phyloP scores from a whole-genome alignment of 2,888 invertebrate species.

The Polia nebulosa region DNA sequence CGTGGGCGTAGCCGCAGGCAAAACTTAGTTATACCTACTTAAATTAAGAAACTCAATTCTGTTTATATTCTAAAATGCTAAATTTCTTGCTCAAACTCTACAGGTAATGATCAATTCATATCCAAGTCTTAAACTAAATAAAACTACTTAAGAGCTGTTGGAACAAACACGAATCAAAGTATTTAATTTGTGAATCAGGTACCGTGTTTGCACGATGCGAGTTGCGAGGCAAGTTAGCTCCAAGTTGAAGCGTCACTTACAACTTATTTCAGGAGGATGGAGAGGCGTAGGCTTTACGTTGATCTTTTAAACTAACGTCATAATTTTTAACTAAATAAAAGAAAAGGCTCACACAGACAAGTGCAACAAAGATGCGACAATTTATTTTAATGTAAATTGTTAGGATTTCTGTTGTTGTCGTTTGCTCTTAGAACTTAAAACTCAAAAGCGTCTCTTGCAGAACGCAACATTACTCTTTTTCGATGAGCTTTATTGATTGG shows the following conservation, averaged over 20 bases:
- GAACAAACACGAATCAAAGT: constrained; percentile 43
- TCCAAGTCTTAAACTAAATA: constrained; percentile 21
- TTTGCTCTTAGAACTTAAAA: background rate
- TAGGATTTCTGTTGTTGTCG: background rate
- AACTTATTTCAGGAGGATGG: constrained; percentile 12
- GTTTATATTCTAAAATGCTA: constrained; percentile 6
- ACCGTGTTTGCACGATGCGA: constrained; percentile 19
- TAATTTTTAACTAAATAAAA: background rate
- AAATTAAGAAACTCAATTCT: background rate
- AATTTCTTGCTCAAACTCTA: constrained; percentile 13
- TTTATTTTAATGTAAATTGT: no score
- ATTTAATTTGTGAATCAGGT: constrained; percentile 41
- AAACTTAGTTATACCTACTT: background rate
- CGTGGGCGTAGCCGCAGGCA: background rate
- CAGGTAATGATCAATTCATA: constrained; percentile 7
- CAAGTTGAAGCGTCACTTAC: constrained; percentile 46
- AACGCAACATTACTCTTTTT: background rate
- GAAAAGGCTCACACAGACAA: background rate
- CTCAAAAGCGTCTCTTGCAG: background rate
- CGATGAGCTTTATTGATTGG: background rate
- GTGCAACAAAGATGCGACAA: no score
- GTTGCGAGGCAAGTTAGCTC: constrained; percentile 39
- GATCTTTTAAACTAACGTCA: background rate
- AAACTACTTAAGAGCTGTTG: constrained; percentile 11
- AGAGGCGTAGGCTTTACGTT: constrained; percentile 14